A percentile compares a stretch with the other conserved stretches of the same genome.
Conservation (phyloP, 2,888 invertebrate genomes). For the Drosophila acutilabella region DNA sequence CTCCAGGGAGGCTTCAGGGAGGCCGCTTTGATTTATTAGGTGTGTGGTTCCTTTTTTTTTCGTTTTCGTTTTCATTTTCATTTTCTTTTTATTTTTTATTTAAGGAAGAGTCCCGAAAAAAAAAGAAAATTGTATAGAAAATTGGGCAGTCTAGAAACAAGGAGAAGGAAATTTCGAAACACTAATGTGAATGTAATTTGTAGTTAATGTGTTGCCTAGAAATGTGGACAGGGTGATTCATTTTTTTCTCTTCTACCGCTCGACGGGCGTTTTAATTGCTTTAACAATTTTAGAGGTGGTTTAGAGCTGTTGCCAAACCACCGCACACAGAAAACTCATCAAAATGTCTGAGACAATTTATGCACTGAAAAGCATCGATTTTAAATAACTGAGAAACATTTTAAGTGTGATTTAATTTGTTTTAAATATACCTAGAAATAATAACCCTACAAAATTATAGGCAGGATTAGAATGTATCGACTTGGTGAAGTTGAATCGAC, state of each 20-base stretch:
- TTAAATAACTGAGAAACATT: neutral
- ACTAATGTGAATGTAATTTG: conserved; percentile 81
- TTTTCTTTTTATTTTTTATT: conserved; percentile 10
- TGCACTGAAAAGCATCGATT: conserved; percentile 29
- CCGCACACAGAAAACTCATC: conserved; percentile 27
- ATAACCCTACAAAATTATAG: too few relatives aligned
- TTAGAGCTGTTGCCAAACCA: neutral
- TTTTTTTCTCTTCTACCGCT: conserved; percentile 4
- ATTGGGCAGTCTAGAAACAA: conserved; percentile 28
- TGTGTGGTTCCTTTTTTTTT: conserved; percentile 63
- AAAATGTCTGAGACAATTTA: conserved; percentile 33
- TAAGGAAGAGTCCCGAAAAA: conserved; percentile 40
- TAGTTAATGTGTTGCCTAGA: conserved; percentile 72
- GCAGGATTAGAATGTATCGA: too few relatives aligned
- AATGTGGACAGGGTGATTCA: conserved; percentile 43
- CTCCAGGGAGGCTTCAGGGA: conserved; percentile 67
- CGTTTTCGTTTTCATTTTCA: conserved; percentile 9
- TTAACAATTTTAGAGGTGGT: conserved; percentile 39
- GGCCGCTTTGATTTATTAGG: conserved; percentile 80
- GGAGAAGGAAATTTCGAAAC: conserved; percentile 65
- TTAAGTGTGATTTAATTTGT: too few relatives aligned
- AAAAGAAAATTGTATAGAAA: neutral
- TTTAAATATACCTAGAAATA: too few relatives aligned
- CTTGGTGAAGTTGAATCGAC: too few relatives aligned
- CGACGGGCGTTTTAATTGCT: conserved; percentile 65